These are phyloP conservation scores for Sisyra terminalis DNA, from an alignment of 2,888 invertebrate species.

Conservation along the genomic window DNA sequence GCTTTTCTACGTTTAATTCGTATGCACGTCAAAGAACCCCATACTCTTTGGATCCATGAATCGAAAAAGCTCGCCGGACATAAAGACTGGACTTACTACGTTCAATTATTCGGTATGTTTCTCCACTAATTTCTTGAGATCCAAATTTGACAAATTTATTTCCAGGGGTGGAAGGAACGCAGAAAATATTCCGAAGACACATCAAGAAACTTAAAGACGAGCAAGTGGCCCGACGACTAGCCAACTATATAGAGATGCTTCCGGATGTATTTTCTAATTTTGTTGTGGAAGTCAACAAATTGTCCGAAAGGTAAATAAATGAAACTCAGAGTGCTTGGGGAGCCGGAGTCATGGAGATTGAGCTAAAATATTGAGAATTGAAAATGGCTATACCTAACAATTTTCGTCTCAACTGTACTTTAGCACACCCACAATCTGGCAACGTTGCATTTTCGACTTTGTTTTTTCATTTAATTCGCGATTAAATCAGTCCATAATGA, in stretches of 20 bases:
- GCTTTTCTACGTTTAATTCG: slow-evolving; percentile 77
- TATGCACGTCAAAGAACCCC: slow-evolving; percentile 64
- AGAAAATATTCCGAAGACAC: slow-evolving; percentile 57
- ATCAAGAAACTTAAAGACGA: slow-evolving; percentile 69
- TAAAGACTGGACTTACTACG: slow-evolving; percentile 77
- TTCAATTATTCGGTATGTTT: slow-evolving; percentile 77
- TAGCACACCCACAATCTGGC: too few relatives aligned
- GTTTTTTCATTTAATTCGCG: too few relatives aligned
- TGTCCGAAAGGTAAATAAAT: slow-evolving; percentile 48
- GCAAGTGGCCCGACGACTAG: slow-evolving; percentile 56
- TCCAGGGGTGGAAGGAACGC: slow-evolving; percentile 33
- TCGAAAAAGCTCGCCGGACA: slow-evolving; percentile 73
- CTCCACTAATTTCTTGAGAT: too few relatives aligned
- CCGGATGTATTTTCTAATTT: slow-evolving; percentile 62
- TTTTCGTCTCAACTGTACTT: too few relatives aligned
- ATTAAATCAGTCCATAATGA: too few relatives aligned
- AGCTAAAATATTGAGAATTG: too few relatives aligned
- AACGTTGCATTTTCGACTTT: too few relatives aligned
- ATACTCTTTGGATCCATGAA: slow-evolving; percentile 74
- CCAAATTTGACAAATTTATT: too few relatives aligned
- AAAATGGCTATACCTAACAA: too few relatives aligned
- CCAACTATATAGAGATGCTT: slow-evolving; percentile 59
- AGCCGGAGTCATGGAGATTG: too few relatives aligned
- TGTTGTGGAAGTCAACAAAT: slow-evolving; percentile 55
- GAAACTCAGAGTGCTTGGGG: too few relatives aligned